Conservation (phyloP, 2,888 invertebrate genomes). For the Mystacides longicornis region DNA sequence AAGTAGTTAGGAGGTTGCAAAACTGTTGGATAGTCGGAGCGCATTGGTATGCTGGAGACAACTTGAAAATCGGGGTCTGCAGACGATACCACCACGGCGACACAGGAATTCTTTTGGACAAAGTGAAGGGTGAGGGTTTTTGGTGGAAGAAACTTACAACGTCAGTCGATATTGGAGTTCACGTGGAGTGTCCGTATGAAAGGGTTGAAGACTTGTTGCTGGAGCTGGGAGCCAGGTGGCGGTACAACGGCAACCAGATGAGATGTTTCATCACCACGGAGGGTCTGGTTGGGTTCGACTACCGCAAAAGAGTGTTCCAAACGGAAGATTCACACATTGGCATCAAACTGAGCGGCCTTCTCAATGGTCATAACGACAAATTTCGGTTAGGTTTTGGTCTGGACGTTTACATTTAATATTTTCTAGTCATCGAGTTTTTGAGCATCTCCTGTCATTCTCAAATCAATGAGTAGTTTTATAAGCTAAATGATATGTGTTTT, state of each 20-base stretch:
- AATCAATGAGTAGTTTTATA: background rate
- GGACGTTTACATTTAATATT: slow-evolving; percentile 9
- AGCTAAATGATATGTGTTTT: background rate
- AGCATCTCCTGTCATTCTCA: background rate
- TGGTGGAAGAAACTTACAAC: background rate
- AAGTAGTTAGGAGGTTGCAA: slow-evolving; percentile 5
- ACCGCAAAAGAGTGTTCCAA: slow-evolving; percentile 40
- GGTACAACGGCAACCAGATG: slow-evolving; percentile 20
- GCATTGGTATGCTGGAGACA: slow-evolving; percentile 3
- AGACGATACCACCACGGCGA: background rate
- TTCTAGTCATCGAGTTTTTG: background rate
- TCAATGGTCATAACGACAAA: slow-evolving; percentile 46
- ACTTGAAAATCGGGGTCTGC: background rate
- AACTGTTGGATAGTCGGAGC: slow-evolving; percentile 5
- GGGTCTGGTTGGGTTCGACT: slow-evolving; percentile 42
- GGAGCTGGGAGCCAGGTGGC: slow-evolving; percentile 34
- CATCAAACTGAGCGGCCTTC: slow-evolving; percentile 41
- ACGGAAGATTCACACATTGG: slow-evolving; percentile 35
- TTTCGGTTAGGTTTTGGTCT: slow-evolving; percentile 37
- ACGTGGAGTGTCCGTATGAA: background rate
- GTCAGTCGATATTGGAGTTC: background rate
- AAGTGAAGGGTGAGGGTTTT: slow-evolving; percentile 35
- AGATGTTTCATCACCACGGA: slow-evolving; percentile 43
- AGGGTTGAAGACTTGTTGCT: slow-evolving; percentile 38
- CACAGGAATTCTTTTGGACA: slow-evolving; percentile 4